Percentiles rank a stretch among this genome's conserved stretches.
phyloP scores from a whole-genome alignment of 1,140 invertebrate genomes.

The Cotesia glomerata region DNA sequence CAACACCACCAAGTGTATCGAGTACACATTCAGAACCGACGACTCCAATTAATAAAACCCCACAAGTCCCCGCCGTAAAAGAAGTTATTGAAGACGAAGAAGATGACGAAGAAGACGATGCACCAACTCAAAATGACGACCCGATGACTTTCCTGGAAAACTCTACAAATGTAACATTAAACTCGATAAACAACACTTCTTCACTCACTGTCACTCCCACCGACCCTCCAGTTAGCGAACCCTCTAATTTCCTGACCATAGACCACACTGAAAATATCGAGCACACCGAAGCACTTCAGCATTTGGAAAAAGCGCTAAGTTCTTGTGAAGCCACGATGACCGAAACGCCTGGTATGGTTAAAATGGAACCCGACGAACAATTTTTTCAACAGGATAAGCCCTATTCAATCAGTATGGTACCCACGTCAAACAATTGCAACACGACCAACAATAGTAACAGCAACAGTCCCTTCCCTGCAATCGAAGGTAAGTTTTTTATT shows the following conservation, averaged over 20 bases:
- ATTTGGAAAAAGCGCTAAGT: slow-evolving; percentile 58
- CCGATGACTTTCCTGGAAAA: slow-evolving; percentile 47
- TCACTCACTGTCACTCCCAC: slow-evolving; percentile 38
- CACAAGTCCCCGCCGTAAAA: no score
- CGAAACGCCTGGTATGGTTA: slow-evolving; percentile 58
- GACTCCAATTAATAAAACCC: slow-evolving; percentile 31
- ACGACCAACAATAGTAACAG: slow-evolving; percentile 50
- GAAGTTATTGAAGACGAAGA: not conserved
- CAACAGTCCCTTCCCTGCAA: slow-evolving; percentile 58
- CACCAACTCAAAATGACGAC: slow-evolving; percentile 42
- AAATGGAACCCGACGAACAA: slow-evolving; percentile 61
- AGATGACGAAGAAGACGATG: slow-evolving; percentile 44
- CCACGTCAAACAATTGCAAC: slow-evolving; percentile 42
- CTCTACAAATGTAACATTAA: slow-evolving; percentile 40
- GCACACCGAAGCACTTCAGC: slow-evolving; percentile 59
- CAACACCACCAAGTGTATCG: slow-evolving; percentile 37
- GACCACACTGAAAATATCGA: slow-evolving; percentile 60
- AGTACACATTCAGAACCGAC: slow-evolving; percentile 39
- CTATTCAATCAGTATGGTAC: slow-evolving; percentile 60
- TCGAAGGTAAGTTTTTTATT: slow-evolving; percentile 54
- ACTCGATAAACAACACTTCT: slow-evolving; percentile 40
- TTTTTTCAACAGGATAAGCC: slow-evolving; percentile 56
- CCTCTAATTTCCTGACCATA: slow-evolving; percentile 57
- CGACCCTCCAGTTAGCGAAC: slow-evolving; percentile 38
- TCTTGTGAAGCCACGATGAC: slow-evolving; percentile 60